phyloP scores from a whole-genome alignment of 2,888 invertebrate genomes.

The Hyalella azteca region DNA sequence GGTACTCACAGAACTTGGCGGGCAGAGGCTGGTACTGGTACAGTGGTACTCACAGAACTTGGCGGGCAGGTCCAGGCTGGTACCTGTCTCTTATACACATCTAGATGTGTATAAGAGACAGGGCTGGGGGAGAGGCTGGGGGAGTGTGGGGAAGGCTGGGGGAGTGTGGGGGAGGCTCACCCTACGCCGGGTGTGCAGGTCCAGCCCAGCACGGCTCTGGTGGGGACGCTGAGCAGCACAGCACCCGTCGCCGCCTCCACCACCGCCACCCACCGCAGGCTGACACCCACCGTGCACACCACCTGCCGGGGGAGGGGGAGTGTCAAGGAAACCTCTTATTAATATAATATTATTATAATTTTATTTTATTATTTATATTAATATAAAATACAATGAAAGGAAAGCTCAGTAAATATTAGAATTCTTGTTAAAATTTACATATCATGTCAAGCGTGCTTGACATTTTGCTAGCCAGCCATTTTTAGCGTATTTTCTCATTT shows the following conservation, averaged over 20 bases:
- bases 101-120: neutral
- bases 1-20: no score
- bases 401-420: no score
- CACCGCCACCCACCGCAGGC: slow-evolving; percentile 83
- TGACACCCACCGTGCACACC: slow-evolving; percentile 84
- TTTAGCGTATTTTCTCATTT: no score
- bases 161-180: slow-evolving; percentile 12
- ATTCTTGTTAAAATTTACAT: no score
- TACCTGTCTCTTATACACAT: neutral
- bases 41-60: neutral
- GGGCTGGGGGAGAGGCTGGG: neutral
- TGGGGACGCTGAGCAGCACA: slow-evolving; percentile 84
- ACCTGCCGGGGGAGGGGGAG: slow-evolving; percentile 64
- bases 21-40: no score
- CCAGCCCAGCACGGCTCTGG: slow-evolving; percentile 80
- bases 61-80: neutral
- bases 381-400: no score
- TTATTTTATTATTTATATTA: no score
- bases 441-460: no score
- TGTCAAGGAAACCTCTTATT: neutral
- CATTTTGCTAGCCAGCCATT: no score
- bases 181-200: slow-evolving; percentile 67
- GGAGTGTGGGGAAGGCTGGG: neutral
- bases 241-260: slow-evolving; percentile 83
- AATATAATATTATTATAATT: no score